Base-by-base conservation (phyloP, 2,113 vertebrate species). In the Dolichallabes microphthalmus region DNA sequence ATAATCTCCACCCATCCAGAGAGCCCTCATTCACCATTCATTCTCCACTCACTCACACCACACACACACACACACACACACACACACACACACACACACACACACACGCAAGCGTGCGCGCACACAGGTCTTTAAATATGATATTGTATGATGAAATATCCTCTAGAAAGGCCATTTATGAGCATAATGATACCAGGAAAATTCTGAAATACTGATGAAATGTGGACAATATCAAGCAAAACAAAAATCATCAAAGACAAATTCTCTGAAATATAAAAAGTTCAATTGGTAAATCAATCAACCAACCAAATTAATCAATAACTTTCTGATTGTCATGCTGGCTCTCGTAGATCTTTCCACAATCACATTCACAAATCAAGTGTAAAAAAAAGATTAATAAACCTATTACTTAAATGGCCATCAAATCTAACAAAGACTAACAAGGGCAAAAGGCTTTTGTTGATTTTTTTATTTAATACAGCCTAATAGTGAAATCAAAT, bases 1-100 rank as follows among this genome's bases (percentile, higher is more conserved):
- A 94, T 94, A 94, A 94, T 94, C 92, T 92, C 73, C 84, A 91
- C 93, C 91, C 92, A 90, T 94, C 93, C 91, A 93, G 88, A 92
- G 92, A 92, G 91, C 92, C 93, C 93, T 94, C 92, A 90, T 94
- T 94, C 92, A 90, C 91, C 90, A 91, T 92, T 93, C 91, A 91
- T 89, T 90, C 88, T 87, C 88, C 92, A 89, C 87, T 92, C 85
- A 88, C 87, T 84, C 90, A n/a, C n/a, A n/a, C n/a, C 90, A 88
- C 90, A 85, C 82, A 89, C 83, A 83, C 85, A 82, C 85, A 32
- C 83, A 68, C 80, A 69, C 61, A 27, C 50, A 45, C 39, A 66
- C 68, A 71, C 81, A 79, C 81, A 45, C 57, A 68, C 53, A 39
- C 14, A 39, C 58, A 50, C 61, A 81, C 79, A 81, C 79, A 50